Conservation (phyloP, 2,888 invertebrate genomes). For the Mylabris sibirica region DNA sequence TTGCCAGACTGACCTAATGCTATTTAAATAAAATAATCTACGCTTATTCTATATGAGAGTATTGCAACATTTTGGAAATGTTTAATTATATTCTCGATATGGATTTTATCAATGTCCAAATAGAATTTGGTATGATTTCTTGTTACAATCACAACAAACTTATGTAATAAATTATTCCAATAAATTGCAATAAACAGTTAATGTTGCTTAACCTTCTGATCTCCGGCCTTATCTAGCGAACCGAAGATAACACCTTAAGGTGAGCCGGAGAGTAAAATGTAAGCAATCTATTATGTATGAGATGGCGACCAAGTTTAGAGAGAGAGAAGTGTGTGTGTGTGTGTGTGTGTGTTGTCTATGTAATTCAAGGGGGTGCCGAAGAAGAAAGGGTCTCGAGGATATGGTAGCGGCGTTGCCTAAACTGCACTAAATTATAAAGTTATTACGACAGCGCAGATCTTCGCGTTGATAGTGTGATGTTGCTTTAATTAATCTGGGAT, state of each 20-base stretch:
- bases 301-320: constrained; percentile 45
- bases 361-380: constrained; percentile 50
- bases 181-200: constrained; percentile 60
- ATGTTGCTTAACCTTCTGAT: constrained; percentile 62
- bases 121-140: constrained; percentile 35
- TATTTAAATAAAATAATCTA: background rate
- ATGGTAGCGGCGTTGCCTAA: constrained; percentile 46
- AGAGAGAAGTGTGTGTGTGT: too few relatives aligned
- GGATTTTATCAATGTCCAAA: constrained; percentile 39
- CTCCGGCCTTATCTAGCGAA: constrained; percentile 56
- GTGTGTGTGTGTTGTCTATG: constrained; percentile 56
- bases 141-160: constrained; percentile 39
- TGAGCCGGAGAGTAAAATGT: constrained; percentile 56
- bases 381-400: constrained; percentile 48
- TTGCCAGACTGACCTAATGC: constrained; percentile 10
- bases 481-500: constrained; percentile 63
- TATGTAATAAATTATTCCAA: constrained; percentile 50
- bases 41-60: background rate
- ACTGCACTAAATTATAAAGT: constrained; percentile 65
- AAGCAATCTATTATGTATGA: constrained; percentile 59
- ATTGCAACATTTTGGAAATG: background rate
- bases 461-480: constrained; percentile 63
- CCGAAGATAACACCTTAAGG: constrained; percentile 58
- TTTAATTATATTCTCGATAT: constrained; percentile 31
- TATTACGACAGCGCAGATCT: constrained; percentile 64